Conservation (phyloP, 1,140 invertebrate genomes). For the Drosophila littoralis region DNA sequence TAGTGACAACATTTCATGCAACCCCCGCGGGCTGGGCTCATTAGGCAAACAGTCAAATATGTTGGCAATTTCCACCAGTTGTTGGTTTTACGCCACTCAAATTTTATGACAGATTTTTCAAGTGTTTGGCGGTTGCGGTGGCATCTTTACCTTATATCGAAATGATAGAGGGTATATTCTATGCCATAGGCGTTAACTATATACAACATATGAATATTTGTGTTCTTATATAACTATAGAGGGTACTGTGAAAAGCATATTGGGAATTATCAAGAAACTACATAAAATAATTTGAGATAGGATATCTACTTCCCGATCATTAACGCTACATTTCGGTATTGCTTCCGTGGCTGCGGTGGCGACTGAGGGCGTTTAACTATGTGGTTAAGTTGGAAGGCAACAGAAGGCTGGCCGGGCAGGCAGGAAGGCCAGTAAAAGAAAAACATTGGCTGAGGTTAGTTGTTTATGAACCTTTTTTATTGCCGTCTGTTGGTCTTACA, state of each 20-base stretch:
- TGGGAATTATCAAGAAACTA: too few relatives aligned
- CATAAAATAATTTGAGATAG: neutral
- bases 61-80: constrained; percentile 79
- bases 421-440: constrained; percentile 32
- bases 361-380: constrained; percentile 52
- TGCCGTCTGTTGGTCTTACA: constrained; percentile 59
- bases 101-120: constrained; percentile 82
- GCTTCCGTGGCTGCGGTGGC: constrained; percentile 46
- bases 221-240: too few relatives aligned
- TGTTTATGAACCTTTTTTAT: constrained; percentile 81
- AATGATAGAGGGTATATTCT: neutral
- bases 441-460: constrained; percentile 73
- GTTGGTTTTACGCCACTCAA: constrained; percentile 70
- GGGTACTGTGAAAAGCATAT: too few relatives aligned
- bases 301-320: neutral
- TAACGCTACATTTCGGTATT: neutral
- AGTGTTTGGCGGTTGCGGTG: constrained; percentile 57
- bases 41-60: constrained; percentile 80
- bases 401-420: neutral
- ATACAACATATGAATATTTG: too few relatives aligned
- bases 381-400: constrained; percentile 30
- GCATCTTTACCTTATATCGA: constrained; percentile 10
- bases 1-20: constrained; percentile 28
- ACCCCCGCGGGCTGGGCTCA: constrained; percentile 52
- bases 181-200: too few relatives aligned